Evolutionary conservation across 1,140 invertebrate species (phyloP), one percentile per base, ranked within the genome.

Genomic region (Drosophila parabipectinata): DNA sequence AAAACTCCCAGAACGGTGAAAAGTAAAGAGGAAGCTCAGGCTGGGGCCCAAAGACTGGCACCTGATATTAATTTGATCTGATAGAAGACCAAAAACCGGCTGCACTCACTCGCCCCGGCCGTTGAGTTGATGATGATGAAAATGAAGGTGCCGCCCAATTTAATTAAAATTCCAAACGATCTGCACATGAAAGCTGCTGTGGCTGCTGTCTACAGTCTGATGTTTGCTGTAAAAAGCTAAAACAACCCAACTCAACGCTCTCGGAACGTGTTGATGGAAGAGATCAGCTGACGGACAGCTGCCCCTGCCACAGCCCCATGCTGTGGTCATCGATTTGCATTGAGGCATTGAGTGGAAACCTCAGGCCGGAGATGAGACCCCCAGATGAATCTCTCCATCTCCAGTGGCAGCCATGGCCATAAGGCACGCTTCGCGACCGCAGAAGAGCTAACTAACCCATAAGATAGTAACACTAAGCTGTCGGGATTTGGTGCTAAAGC

Each of bases 91-190:
- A 14, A 44, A 47, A 34, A 48, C 34, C 6, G 37, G 37, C 34
- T 47, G 55, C 58, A 26, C 18, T 44, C 12, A 24, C 14, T 3
- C 58, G n/a, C 21, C 21, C 4, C 45, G 28, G 50, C 50, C 58
- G 77, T 45, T 72, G 83, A 88, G 64, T 54, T 79, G 83, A 88
- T 88, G 83, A 83, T 88, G 83, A 88, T 88, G 87, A 79, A 89
- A 89, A 84, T 89, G 73, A 90, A 90, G 87, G 90, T 90, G 79
- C 88, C 87, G 87, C 87, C 87, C 88, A 90, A 88, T 90, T 90
- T 90, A 90, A 90, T 90, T 90, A 90, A 90, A 90, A 90, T 90
- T 90, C 87, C 87, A 88, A 90, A 90, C 87, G 87, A 90, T 89
- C 84, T 84, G 76, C 77, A 85, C 82, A 87, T 87, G 84, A 61